Base-by-base conservation (phyloP, 2,888 invertebrate genomes). In the Leucophora obtusa region DNA sequence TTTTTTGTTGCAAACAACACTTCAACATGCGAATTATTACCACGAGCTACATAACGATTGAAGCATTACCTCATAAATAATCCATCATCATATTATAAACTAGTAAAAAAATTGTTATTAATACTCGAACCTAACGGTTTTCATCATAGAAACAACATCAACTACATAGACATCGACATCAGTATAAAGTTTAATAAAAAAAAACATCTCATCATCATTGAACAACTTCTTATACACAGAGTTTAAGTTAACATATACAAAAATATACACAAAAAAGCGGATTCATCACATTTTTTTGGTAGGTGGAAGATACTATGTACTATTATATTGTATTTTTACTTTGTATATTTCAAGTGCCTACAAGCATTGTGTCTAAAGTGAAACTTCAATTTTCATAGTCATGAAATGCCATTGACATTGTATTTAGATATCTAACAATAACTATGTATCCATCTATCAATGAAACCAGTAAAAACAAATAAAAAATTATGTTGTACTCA, bases 311-410 rank as follows among this genome's bases (percentile, higher is more conserved):
- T 10, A 53, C n/a, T 14, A 24, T 50, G n/a, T n/a, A n/a, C 60
- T 47, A 71, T 72, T 17, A 3, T n/a, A n/a, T n/a, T n/a, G n/a
- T n/a, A n/a, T 70, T 66, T 72, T 76, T 65, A 14, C 47, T 58
- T 75, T 72, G 70, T 63, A 70, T 82, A 84, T 87, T 84, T 81
- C 65, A 59, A 56, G 47, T 65, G 69, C 53, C 69, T 54, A 11
- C 15, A 50, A 66, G 54, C 53, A 28, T 69, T 81, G 84, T 83
- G 79, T 77, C 85, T 70, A 84, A 86, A 86, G 86, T 85, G 86
- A 82, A 85, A 86, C 87, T 88, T 87, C 85, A 87, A 87, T 87
- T 87, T 87, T 85, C 84, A 85, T 85, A 86, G 86, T 84, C 83
- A 82, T 83, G 80, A 84, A 86, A 85, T 85, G 83, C 84, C 82